Evolutionary conservation across 2,888 invertebrate species (phyloP), one percentile per base, ranked within the genome.

Genomic region (Phengaris arion): DNA sequence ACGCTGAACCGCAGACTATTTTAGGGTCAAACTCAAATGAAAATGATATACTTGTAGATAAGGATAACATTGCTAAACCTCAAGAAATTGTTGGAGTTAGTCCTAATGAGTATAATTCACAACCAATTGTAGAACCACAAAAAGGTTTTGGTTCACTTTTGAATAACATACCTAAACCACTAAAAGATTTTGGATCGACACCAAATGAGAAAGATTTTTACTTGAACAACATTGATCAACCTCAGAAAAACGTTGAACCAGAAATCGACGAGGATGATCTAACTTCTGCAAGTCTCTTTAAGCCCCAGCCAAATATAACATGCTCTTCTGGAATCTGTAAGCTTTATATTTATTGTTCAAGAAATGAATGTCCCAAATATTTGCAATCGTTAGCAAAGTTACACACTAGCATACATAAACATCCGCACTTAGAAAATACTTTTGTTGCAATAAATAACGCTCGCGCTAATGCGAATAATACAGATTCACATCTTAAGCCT

Each of bases 351-450:
- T 70, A 70, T 15, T 70, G 70, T 15, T 48, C 48, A 51, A 48
- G 51, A 45, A 15, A 48, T 22, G 70, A 70, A 15, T 70, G 70
- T 15, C 46, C 48, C 8, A 70, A 70, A 70, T 70, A 70, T 48
- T 70, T 48, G 6, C 35, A 64, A 70, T 70, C 70, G 0, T 22
- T 48, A 51, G 15, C 48, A 2, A 15, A 70, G 45, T 35, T 64
- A 12, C 15, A 70, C 48, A 15, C 48, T 48, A 22, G 10, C 15
- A 70, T 51, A 15, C 70, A 48, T 51, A 48, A 51, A 70, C 70
- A 48, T n/a, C 48, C 70, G 3, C 15, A 51, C 22, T 70, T 70
- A 9, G 5, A 70, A 10, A 70, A 70, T 51, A 48, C 48, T 22
- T 48, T 45, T 15, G 22, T 51, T 1, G 70, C 70, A 70, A 70